Conservation (phyloP, 2,113 vertebrate genomes). For the Emydocephalus ijimae region DNA sequence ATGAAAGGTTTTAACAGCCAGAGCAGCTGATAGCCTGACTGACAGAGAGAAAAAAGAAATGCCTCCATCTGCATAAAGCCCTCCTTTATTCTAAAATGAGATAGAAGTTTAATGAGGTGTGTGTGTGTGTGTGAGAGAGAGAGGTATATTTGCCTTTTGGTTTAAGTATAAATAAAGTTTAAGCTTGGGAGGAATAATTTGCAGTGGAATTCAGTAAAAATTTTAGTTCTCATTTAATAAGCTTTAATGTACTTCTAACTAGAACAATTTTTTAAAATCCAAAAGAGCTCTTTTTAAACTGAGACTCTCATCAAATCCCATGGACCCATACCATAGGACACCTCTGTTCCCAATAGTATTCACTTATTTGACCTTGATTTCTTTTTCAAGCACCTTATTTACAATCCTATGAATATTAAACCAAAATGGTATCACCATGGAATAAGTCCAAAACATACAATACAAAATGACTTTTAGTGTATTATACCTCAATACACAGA, state of each 20-base stretch:
- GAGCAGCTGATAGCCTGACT: not conserved
- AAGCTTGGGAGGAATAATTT: not conserved
- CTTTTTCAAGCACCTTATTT: not conserved
- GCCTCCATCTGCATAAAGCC: not conserved
- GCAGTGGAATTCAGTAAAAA: not conserved
- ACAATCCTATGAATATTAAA: not conserved
- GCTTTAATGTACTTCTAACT: not conserved
- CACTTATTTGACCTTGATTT: not conserved
- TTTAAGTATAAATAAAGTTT: not conserved
- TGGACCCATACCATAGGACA: not conserved
- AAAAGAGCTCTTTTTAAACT: not conserved
- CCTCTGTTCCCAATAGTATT: not conserved
- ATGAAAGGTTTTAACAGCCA: not conserved
- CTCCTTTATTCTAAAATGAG: not conserved
- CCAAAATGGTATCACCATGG: not conserved
- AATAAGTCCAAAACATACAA: not conserved
- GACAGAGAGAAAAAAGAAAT: not conserved
- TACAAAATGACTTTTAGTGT: not conserved
- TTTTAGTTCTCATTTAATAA: not conserved
- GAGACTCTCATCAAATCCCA: not conserved
- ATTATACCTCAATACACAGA: not conserved
- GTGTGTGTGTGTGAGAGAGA: not conserved
- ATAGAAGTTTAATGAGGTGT: not conserved
- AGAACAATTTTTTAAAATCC: not conserved
- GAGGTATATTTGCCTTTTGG: not conserved